Conservation (phyloP, 2,888 invertebrate genomes). For the Platycheirus rosarum region DNA sequence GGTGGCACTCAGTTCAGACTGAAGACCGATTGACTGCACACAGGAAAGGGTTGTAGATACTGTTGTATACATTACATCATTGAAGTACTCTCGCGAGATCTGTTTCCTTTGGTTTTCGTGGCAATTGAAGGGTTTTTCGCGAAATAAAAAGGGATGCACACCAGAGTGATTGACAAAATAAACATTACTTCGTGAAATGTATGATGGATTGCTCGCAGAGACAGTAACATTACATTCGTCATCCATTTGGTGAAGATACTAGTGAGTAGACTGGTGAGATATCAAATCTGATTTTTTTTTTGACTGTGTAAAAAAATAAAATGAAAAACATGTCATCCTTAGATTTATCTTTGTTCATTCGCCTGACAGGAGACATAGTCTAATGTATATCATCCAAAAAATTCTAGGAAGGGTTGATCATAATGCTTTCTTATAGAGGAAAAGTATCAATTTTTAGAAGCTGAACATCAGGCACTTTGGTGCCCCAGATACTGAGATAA, state of each 20-base stretch:
- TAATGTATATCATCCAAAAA: conserved; percentile 16
- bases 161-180: conserved; percentile 63
- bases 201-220: conserved; percentile 68
- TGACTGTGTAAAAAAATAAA: conserved; percentile 58
- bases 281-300: conserved; percentile 16
- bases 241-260: conserved; percentile 40
- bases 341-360: conserved; percentile 39
- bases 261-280: conserved; percentile 17
- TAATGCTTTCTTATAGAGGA: too few species aligned
- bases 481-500: too few species aligned
- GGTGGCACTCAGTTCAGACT: conserved; percentile 2
- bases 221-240: conserved; percentile 48
- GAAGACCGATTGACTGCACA: conserved; percentile 57
- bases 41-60: conserved; percentile 56
- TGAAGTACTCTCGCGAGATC: conserved; percentile 36
- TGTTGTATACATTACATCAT: conserved; percentile 22
- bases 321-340: conserved; percentile 66
- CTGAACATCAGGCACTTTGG: too few species aligned
- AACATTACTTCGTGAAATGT: conserved; percentile 63
- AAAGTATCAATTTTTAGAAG: too few species aligned
- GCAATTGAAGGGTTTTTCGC: conserved; percentile 21
- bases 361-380: conserved; percentile 53
- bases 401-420: too few species aligned
- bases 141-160: conserved; percentile 41
- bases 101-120: conserved; percentile 27